A percentile compares a stretch with the other conserved stretches of the same genome.
phyloP scores from a whole-genome alignment of 2,888 invertebrate species.

The Hydraecia micacea region DNA sequence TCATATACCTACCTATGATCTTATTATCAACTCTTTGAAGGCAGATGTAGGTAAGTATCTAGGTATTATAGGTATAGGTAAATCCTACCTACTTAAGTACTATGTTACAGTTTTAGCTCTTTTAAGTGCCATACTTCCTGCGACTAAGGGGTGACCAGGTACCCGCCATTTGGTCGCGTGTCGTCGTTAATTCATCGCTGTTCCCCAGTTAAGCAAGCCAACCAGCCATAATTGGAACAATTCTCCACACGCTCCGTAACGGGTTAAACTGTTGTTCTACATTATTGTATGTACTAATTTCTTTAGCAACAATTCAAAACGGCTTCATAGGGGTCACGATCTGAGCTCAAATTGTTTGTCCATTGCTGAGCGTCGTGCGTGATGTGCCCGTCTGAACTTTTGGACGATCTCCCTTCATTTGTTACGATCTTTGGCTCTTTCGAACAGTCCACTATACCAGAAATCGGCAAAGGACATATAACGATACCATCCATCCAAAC shows the following conservation, averaged over 20 bases:
- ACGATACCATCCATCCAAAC: background rate
- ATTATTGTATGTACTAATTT: conserved; percentile 7
- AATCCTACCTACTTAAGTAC: too few relatives aligned
- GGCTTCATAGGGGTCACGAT: background rate
- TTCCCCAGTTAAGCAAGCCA: conserved; percentile 27
- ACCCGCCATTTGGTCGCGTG: conserved; percentile 41
- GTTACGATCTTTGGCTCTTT: background rate
- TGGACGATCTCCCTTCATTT: background rate
- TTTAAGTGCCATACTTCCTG: conserved; percentile 29
- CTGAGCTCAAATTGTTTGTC: background rate
- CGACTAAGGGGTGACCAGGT: conserved; percentile 19
- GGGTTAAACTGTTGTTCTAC: conserved; percentile 25
- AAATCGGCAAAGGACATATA: background rate
- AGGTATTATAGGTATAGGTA: too few relatives aligned
- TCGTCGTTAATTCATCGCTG: conserved; percentile 44
- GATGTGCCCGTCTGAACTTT: background rate
- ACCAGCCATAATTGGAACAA: conserved; percentile 50
- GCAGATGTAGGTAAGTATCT: background rate
- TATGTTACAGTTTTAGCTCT: background rate
- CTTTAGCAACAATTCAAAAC: background rate
- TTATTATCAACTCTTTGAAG: background rate
- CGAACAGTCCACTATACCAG: background rate
- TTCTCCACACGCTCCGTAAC: conserved; percentile 21
- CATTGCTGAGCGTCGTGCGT: background rate
- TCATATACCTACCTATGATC: background rate